Percentiles rank a stretch among this genome's conserved stretches.
Conservation (phyloP, 2,888 invertebrate genomes). For the Pedicia rivosa region DNA sequence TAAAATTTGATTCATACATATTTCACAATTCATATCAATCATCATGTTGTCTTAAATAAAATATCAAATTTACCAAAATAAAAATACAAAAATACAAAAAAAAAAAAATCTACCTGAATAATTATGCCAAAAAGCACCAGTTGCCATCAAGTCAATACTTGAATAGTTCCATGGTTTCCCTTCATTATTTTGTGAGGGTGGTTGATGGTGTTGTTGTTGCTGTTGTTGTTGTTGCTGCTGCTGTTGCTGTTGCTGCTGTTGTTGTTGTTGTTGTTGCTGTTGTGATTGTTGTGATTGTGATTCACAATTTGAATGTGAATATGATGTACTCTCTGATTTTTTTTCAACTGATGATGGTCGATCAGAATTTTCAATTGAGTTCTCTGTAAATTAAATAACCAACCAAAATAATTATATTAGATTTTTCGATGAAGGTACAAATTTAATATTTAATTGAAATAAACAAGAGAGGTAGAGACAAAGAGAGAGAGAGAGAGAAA, state of each 20-base stretch:
- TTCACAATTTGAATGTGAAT: conserved; percentile 23
- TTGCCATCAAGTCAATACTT: conserved; percentile 67
- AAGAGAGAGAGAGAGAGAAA: too few relatives aligned
- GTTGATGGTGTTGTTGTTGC: conserved; percentile 23
- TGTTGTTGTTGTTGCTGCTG: conserved; percentile 24
- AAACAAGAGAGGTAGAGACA: too few relatives aligned
- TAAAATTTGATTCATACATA: too few relatives aligned
- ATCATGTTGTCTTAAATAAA: too few relatives aligned
- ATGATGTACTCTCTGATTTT: conserved; percentile 2
- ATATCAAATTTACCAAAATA: too few relatives aligned
- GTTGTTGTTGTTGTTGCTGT: conserved; percentile 14
- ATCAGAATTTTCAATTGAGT: conserved; percentile 1
- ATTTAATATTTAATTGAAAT: too few relatives aligned
- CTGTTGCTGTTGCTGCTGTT: conserved; percentile 15
- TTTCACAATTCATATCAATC: too few relatives aligned
- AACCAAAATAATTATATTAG: too few relatives aligned
- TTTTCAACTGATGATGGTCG: conserved; percentile 4
- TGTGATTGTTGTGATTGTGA: conserved; percentile 12
- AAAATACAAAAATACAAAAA: not conserved
- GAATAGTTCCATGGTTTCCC: conserved; percentile 51
- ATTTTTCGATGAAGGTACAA: too few relatives aligned
- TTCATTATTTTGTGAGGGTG: conserved; percentile 28
- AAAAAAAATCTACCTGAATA: conserved; percentile 59
- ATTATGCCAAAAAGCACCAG: conserved; percentile 82
- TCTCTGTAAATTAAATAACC: not conserved